phyloP scores from a whole-genome alignment of 2,888 invertebrate genomes.

The Furcula furcula region DNA sequence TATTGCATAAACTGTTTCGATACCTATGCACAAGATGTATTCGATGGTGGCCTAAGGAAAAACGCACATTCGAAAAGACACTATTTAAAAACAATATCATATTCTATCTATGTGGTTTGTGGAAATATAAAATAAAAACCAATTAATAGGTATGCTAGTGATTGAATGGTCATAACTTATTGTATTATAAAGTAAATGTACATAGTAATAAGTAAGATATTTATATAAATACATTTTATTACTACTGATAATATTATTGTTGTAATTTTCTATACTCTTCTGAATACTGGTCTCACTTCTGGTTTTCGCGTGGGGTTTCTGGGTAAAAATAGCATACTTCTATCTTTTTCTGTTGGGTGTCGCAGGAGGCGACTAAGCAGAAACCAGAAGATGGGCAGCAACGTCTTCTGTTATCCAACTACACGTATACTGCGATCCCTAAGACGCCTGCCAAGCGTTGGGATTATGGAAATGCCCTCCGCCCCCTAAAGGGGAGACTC shows the following conservation, averaged over 20 bases:
- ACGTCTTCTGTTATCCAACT: too few species aligned
- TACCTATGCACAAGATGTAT: conserved; percentile 67
- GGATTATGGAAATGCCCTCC: too few species aligned
- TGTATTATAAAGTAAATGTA: conserved; percentile 57
- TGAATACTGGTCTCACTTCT: too few species aligned
- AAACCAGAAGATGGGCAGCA: too few species aligned
- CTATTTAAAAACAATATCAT: conserved; percentile 59
- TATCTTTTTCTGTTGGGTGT: too few species aligned
- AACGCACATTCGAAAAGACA: conserved; percentile 57
- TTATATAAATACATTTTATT: conserved; percentile 35
- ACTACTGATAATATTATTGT: neutral
- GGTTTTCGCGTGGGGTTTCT: too few species aligned
- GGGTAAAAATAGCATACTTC: too few species aligned
- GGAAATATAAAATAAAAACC: conserved; percentile 66
- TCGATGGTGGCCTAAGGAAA: conserved; percentile 67
- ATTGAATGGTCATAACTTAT: conserved; percentile 26
- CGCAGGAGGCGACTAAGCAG: too few species aligned
- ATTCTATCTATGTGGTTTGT: conserved; percentile 59
- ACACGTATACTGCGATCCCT: too few species aligned
- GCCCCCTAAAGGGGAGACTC: too few species aligned
- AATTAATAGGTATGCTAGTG: conserved; percentile 44
- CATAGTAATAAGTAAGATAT: conserved; percentile 64
- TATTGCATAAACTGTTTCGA: conserved; percentile 62
- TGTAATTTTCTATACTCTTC: neutral
- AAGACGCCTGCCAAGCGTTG: too few species aligned